Evolutionary conservation across 2,888 invertebrate genomes (phyloP).

Genomic region (Lasioglossum calceatum): DNA sequence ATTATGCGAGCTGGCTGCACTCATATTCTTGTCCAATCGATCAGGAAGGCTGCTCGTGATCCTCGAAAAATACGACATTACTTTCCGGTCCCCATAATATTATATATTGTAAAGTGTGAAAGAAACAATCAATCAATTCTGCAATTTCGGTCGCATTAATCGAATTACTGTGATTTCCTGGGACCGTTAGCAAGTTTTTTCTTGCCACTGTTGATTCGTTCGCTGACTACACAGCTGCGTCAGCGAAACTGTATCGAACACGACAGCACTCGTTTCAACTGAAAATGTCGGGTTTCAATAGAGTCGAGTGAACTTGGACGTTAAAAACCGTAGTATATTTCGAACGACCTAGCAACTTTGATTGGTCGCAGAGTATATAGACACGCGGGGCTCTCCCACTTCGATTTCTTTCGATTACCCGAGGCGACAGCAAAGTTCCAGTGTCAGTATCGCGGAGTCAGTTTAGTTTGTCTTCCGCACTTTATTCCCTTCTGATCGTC

Average conservation of each 20-base stretch:
- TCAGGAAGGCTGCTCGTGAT: too few species aligned
- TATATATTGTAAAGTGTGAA: not conserved
- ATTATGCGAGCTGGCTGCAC: too few species aligned
- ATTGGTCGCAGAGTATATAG: not conserved
- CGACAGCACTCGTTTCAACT: not conserved
- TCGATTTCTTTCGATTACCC: not conserved
- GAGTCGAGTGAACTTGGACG: not conserved
- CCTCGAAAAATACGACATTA: too few species aligned
- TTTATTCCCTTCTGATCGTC: not conserved
- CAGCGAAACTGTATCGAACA: not conserved
- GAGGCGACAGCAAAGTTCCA: not conserved
- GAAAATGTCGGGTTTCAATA: not conserved
- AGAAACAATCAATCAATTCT: not conserved
- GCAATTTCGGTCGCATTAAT: not conserved
- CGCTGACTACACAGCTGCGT: not conserved
- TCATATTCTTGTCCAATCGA: too few species aligned
- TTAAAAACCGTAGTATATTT: not conserved
- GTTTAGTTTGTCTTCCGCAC: conserved; percentile 1
- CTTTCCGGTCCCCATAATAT: too few species aligned
- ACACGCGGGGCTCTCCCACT: not conserved
- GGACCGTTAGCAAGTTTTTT: not conserved
- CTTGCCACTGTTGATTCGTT: not conserved
- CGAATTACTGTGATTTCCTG: not conserved
- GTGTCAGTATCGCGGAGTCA: not conserved
- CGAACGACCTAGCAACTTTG: not conserved